phyloP scores from a whole-genome alignment of 2,113 vertebrate genomes.

The Silurus meridionalis region DNA sequence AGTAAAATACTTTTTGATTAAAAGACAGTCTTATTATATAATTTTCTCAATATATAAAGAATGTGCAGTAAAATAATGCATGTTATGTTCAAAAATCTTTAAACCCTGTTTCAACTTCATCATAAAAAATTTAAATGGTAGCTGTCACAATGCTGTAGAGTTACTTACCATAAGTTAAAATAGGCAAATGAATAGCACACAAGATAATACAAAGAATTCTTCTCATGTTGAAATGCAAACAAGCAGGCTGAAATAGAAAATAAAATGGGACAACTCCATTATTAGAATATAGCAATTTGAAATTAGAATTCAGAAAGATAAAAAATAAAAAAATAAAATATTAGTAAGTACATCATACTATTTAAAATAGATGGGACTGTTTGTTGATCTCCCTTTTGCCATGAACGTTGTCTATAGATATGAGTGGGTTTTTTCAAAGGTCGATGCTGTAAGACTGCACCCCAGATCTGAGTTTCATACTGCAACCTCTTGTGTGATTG shows the following conservation, averaged over 20 bases:
- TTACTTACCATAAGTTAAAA: slow-evolving; percentile 21
- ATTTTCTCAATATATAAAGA: too few species aligned
- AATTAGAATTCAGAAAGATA: not conserved
- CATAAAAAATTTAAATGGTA: not conserved
- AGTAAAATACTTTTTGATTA: too few species aligned
- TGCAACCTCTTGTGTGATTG: not conserved
- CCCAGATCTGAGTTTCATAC: not conserved
- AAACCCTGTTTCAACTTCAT: not conserved
- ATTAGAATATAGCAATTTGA: not conserved
- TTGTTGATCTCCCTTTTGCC: not conserved
- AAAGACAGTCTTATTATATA: too few species aligned
- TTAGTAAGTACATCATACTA: not conserved
- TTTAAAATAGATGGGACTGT: not conserved
- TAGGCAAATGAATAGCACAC: not conserved
- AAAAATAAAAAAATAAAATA: not conserved
- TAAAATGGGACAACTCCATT: not conserved
- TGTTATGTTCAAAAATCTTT: not conserved
- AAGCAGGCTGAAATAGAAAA: not conserved
- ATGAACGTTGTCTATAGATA: not conserved
- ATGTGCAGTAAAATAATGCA: not conserved
- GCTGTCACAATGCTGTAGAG: not conserved
- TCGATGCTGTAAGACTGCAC: not conserved
- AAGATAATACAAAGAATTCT: slow-evolving; percentile 1
- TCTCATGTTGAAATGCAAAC: slow-evolving; percentile 22
- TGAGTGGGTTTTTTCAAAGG: not conserved